phyloP scores from a whole-genome alignment of 2,113 vertebrate species.

The Caranx ignobilis region DNA sequence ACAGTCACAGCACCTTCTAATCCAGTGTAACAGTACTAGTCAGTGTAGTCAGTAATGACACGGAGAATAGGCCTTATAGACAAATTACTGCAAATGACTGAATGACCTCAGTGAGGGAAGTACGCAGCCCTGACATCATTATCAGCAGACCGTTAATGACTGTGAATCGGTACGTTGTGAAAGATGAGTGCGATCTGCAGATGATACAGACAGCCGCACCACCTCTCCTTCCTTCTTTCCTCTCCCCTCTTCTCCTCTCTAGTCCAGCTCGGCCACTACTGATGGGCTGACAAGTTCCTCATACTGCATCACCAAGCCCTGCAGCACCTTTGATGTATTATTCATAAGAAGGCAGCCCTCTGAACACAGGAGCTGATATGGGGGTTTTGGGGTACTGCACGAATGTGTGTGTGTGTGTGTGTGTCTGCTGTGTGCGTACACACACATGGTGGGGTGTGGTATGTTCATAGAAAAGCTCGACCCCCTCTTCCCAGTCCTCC shows the following conservation, averaged over 20 bases:
- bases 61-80: slow-evolving; percentile 33
- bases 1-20: slow-evolving; percentile 51
- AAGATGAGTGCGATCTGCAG: slow-evolving; percentile 19
- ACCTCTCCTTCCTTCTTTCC: slow-evolving; percentile 11
- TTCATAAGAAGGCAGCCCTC: slow-evolving; percentile 76
- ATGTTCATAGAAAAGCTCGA: slow-evolving; percentile 46
- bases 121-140: slow-evolving; percentile 49
- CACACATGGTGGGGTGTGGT: slow-evolving; percentile 6
- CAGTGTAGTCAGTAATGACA: slow-evolving; percentile 54
- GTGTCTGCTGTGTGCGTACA: slow-evolving; percentile 5
- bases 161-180: slow-evolving; percentile 40
- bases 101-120: slow-evolving; percentile 34
- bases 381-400: slow-evolving; percentile 48
- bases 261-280: slow-evolving; percentile 66
- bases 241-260: slow-evolving; percentile 26
- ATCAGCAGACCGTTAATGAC: slow-evolving; percentile 43
- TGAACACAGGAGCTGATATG: slow-evolving; percentile 72
- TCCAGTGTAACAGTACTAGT: slow-evolving; percentile 43
- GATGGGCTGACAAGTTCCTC: slow-evolving; percentile 75
- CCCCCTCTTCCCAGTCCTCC: slow-evolving; percentile 63
- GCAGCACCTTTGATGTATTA: slow-evolving; percentile 82
- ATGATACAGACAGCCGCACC: slow-evolving; percentile 10
- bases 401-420: not conserved
- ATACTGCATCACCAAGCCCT: slow-evolving; percentile 79
- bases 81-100: slow-evolving; percentile 55